Conservation (phyloP, 2,888 invertebrate genomes). For the Lepeophtheirus nordmannii region DNA sequence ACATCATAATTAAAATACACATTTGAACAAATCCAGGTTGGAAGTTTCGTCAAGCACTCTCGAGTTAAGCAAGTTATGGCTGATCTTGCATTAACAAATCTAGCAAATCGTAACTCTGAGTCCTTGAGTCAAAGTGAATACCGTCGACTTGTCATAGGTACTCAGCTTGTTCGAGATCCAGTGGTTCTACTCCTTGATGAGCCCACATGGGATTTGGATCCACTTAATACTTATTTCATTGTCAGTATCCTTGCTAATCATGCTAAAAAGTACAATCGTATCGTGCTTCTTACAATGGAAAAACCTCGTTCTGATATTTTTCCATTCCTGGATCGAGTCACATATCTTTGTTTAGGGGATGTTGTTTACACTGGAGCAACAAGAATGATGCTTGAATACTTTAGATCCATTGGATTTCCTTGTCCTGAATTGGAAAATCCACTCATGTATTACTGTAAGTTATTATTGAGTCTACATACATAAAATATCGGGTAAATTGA, state of each 20-base stretch:
- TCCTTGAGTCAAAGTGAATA: constrained; percentile 76
- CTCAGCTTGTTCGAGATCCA: constrained; percentile 87
- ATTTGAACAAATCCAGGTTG: neutral
- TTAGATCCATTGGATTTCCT: constrained; percentile 84
- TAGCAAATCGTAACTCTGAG: constrained; percentile 64
- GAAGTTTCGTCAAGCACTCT: constrained; percentile 2
- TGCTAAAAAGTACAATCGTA: constrained; percentile 72
- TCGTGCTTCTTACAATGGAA: constrained; percentile 77
- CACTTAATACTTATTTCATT: constrained; percentile 81
- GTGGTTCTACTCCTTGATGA: constrained; percentile 78
- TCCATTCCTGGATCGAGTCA: constrained; percentile 73
- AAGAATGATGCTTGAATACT: constrained; percentile 79
- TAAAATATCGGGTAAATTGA: neutral
- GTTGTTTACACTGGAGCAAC: constrained; percentile 84
- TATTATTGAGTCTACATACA: neutral
- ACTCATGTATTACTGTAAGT: constrained; percentile 88
- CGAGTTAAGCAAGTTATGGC: constrained; percentile 82
- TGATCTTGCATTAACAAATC: constrained; percentile 79
- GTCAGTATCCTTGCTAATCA: constrained; percentile 78
- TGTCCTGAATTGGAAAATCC: constrained; percentile 94
- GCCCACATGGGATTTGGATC: constrained; percentile 84
- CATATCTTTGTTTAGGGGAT: constrained; percentile 75
- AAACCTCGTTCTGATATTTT: constrained; percentile 87
- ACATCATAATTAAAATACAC: too few species aligned
- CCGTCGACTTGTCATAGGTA: constrained; percentile 70